phyloP scores from a whole-genome alignment of 1,140 invertebrate genomes.

The Triops cancriformis region DNA sequence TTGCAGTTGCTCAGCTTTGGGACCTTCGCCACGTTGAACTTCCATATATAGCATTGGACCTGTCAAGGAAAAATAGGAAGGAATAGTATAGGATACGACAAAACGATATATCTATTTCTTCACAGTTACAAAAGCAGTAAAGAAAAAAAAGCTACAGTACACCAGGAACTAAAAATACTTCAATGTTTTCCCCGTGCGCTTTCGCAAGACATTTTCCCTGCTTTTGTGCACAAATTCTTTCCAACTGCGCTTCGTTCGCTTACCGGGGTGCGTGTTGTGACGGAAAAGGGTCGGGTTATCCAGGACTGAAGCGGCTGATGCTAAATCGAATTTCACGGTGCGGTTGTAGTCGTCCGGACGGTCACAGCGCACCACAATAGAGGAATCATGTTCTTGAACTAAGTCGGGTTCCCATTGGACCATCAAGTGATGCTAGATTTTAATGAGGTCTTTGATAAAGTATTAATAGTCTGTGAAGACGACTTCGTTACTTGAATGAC shows the following conservation, averaged over 20 bases:
- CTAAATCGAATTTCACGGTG: slow-evolving; percentile 32
- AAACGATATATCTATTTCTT: not conserved
- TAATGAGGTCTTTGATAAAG: not conserved
- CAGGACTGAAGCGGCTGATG: not conserved
- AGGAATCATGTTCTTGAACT: slow-evolving; percentile 32
- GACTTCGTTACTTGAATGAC: slow-evolving; percentile 30
- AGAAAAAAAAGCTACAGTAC: not conserved
- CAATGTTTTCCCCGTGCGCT: not conserved
- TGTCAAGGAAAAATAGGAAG: slow-evolving; percentile 16
- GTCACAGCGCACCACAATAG: slow-evolving; percentile 33
- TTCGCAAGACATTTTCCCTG: not conserved
- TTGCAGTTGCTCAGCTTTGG: slow-evolving; percentile 30
- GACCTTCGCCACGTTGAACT: slow-evolving; percentile 33
- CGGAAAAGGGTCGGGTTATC: slow-evolving; percentile 26
- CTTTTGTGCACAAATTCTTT: not conserved
- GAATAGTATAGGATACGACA: not conserved
- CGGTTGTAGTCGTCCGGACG: slow-evolving; percentile 34
- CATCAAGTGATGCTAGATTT: slow-evolving; percentile 32
- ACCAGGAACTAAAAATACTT: not conserved
- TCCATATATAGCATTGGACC: slow-evolving; percentile 35
- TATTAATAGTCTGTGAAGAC: not conserved
- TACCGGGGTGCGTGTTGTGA: slow-evolving; percentile 31
- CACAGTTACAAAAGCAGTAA: not conserved
- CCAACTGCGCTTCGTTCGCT: not conserved
- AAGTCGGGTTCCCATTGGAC: slow-evolving; percentile 33